Evolutionary conservation across 2,888 invertebrate species (phyloP), one percentile per base, ranked within the genome.

Genomic region (Nemotelus nigrinus): DNA sequence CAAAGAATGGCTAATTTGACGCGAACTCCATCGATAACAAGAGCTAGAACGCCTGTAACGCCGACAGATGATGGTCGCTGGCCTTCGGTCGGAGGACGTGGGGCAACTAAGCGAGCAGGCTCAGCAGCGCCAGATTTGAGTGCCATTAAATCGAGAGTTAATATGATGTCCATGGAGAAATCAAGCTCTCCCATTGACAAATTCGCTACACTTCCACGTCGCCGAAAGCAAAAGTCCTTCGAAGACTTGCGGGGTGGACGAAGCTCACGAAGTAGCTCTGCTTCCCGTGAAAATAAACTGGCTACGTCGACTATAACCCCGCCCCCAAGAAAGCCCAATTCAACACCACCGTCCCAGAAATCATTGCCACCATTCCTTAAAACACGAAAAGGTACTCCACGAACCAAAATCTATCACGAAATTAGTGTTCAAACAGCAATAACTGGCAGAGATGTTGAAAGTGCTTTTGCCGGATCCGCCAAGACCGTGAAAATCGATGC

Each of bases 351-450:
- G 77, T 80, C 78, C 82, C 76, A 85, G 79, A 86, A 87, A 67
- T 82, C 82, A 8, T 81, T 89, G 65, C 89, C 90, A 2, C 89
- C 89, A 0, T 89, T 88, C 81, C 87, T 89, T n/a, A 87, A 87
- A 64, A 79, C 82, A 79, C 87, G 88, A 10, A 87, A 86, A 79
- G 70, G 76, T 3, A 77, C 80, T 7, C 85, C 88, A 50, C 90
- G 90, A 84, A 92, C 93, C 0, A 89, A 91, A 83, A 95, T 96
- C 81, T 95, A 94, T 85, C 94, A 95, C 81, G 96, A 96, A 86
- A 93, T 90, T 53, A 89, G 91, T 68, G 90, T 91, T 10, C 96
- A 96, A 85, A 96, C 96, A 0, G 93, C 93, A 44, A 86, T 96
- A 72, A 90, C 93, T 0, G 91, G 92, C 76, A 86, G 88, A 2